Evolutionary conservation across 2,797 vertebrate genomes (phyloP), one percentile per base, ranked within the genome.

Genomic region (Poecilia velifera): DNA sequence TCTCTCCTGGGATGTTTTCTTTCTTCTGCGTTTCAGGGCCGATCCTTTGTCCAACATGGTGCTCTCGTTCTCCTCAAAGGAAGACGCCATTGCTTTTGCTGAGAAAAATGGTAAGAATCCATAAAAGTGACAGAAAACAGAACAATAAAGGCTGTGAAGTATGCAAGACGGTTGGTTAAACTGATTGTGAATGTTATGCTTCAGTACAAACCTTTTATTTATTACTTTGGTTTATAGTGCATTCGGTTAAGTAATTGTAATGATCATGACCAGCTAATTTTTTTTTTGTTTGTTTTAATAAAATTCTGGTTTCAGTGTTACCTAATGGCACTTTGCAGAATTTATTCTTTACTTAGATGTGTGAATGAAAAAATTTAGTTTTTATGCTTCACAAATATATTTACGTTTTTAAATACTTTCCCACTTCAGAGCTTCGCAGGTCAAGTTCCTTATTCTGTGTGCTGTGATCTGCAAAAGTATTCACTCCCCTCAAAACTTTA

Each of bases 11-110:
- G 4, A 31, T 74, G 28, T 18, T 6, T 10, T 55, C 59, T 57
- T 76, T 10, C 31, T 8, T 16, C 36, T 86, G 59, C 79, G 5
- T 66, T 96, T 78, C 90, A 99, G 98, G 76, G 98, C 93, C 25
- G 98, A 99, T 92, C 98, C 98, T 12, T 92, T 99, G 72, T 99
- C 98, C 91, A 99, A 99, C 93, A 95, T 98, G 96, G 73, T 96
- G 88, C 96, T 99, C 13, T 80, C 90, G 0, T 99, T 99, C 87
- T 93, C 95, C 86, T 95, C 95, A 78, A 99, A 99, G 93, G 98
- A 99, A 85, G 97, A 98, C 2, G 98, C 98, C 25, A 79, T 98
- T 73, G 96, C 97, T 43, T 99, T 99, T 89, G 98, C 97, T 72
- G 97, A 99, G 93, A 99, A 99, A 94, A 99, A 99, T 76, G 98